Percentiles rank a stretch among this genome's conserved stretches.
Evolutionary conservation across 2,113 vertebrate genomes (phyloP).

Genomic region (Mustelus asterias): DNA sequence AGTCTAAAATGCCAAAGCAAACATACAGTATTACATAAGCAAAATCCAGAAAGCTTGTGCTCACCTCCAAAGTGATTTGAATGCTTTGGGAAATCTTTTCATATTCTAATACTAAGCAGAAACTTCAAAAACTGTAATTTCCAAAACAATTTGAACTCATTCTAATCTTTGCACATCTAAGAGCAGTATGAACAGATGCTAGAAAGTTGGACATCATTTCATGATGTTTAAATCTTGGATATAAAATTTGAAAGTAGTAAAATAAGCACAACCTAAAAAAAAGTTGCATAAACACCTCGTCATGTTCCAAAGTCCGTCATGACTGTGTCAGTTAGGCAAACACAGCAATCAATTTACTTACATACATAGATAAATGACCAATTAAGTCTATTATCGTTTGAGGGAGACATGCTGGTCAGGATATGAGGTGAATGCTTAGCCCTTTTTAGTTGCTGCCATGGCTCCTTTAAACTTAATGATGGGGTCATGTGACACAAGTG

Average conservation of each 20-base stretch:
- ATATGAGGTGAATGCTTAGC: neutral
- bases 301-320: neutral
- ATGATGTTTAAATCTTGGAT: neutral
- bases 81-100: neutral
- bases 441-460: neutral
- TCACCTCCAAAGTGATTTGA: neutral
- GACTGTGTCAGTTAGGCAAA: neutral
- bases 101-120: too few relatives aligned
- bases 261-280: neutral
- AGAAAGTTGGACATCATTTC: slow-evolving; percentile 3
- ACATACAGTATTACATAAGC: neutral
- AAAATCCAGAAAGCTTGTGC: neutral
- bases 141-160: neutral
- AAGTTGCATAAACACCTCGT: neutral
- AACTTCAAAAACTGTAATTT: neutral
- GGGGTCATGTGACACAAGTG: neutral
- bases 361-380: neutral
- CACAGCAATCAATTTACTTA: neutral
- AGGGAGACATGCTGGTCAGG: neutral
- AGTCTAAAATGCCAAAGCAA: neutral
- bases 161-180: neutral
- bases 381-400: neutral
- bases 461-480: neutral
- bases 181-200: neutral
- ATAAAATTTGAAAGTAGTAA: neutral